Percentiles rank a stretch among this genome's conserved stretches.
Evolutionary conservation across 2,888 invertebrate species (phyloP).

Genomic region (Drosophila algonquin): DNA sequence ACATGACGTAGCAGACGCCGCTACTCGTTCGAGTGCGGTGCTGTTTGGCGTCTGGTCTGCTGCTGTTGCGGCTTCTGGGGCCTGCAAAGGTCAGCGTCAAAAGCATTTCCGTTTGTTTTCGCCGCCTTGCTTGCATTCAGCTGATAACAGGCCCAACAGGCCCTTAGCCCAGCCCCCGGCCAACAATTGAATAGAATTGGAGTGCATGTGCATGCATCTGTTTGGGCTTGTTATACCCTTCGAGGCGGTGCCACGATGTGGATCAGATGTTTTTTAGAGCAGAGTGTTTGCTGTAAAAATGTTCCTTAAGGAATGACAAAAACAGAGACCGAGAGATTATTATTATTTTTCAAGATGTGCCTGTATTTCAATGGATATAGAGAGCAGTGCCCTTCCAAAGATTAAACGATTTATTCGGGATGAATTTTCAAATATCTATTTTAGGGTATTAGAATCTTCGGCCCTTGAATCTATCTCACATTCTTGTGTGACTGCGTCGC

Average conservation of each 20-base stretch:
- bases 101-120: constrained; percentile 32
- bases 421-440: no score
- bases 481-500: constrained; percentile 56
- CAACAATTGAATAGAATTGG: constrained; percentile 53
- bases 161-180: neutral
- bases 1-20: constrained; percentile 26
- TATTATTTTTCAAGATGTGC: no score
- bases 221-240: neutral
- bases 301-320: no score
- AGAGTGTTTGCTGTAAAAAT: no score
- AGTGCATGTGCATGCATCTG: neutral
- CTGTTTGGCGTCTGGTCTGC: constrained; percentile 11
- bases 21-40: neutral
- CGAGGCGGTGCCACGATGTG: neutral
- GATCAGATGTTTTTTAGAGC: neutral
- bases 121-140: constrained; percentile 37
- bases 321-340: no score
- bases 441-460: neutral
- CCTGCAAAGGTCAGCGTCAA: constrained; percentile 48
- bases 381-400: no score
- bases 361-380: no score
- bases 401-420: no score
- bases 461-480: neutral
- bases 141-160: constrained; percentile 40
- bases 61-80: constrained; percentile 32